phyloP scores from a whole-genome alignment of 2,113 vertebrate genomes.

The Pelecanoides urinatrix region DNA sequence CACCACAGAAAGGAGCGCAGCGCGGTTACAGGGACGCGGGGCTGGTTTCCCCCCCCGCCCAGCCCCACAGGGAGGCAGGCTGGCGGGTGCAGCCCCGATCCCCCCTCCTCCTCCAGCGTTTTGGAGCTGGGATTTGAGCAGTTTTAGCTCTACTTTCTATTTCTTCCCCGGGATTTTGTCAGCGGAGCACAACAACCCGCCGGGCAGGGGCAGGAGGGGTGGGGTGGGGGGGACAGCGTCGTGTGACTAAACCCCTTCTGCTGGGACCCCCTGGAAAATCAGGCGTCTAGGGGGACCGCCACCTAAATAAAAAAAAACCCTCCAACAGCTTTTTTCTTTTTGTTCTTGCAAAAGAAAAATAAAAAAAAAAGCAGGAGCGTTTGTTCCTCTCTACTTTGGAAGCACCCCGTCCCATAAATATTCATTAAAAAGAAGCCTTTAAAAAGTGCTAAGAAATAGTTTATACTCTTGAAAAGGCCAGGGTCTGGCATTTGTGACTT shows the following conservation, averaged over 20 bases:
- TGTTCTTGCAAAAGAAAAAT: conserved; percentile 64
- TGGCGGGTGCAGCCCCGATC: neutral
- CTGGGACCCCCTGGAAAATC: conserved; percentile 1
- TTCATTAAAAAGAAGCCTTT: conserved; percentile 69
- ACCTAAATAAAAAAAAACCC: neutral
- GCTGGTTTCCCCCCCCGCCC: neutral
- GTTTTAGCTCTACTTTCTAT: conserved; percentile 1
- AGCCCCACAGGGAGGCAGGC: neutral
- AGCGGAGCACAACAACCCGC: neutral
- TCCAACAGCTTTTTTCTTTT: conserved; percentile 30
- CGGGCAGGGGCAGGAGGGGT: neutral
- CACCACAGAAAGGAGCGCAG: neutral
- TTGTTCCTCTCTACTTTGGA: conserved; percentile 73
- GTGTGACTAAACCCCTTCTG: conserved; percentile 35
- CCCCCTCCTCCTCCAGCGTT: neutral
- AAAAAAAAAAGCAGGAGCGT: conserved; percentile 43
- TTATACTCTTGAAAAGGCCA: conserved; percentile 65
- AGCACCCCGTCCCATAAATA: conserved; percentile 63
- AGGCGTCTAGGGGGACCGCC: neutral
- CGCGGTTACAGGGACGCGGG: neutral
- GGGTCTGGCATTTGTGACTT: conserved; percentile 72
- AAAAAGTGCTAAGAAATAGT: conserved; percentile 75
- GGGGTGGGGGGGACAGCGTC: neutral
- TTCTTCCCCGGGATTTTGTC: neutral
- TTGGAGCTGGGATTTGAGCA: neutral